phyloP scores from a whole-genome alignment of 2,888 invertebrate species.

The Villa cingulata region DNA sequence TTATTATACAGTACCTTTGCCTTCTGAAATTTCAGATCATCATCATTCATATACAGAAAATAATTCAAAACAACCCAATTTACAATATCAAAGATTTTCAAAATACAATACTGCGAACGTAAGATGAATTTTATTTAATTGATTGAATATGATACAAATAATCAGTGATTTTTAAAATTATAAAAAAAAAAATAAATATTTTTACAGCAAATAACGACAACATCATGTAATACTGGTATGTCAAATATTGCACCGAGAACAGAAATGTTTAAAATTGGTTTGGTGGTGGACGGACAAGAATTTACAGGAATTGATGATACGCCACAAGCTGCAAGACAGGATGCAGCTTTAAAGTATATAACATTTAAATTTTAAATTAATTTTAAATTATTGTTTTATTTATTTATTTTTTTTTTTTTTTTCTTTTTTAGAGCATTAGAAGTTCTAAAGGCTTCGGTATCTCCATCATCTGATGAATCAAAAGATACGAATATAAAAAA shows the following conservation, averaged over 20 bases:
- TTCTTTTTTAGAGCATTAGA: conserved; percentile 38
- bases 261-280: conserved; percentile 51
- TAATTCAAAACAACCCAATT: neutral
- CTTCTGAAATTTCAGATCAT: neutral
- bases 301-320: conserved; percentile 81
- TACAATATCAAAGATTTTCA: too few relatives aligned
- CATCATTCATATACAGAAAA: neutral
- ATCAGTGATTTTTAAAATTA: too few relatives aligned
- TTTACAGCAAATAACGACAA: too few relatives aligned
- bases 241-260: too few relatives aligned
- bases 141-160: neutral
- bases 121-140: neutral
- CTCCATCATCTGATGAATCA: conserved; percentile 3
- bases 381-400: too few relatives aligned
- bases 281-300: conserved; percentile 72
- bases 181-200: too few relatives aligned
- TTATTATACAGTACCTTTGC: conserved; percentile 27
- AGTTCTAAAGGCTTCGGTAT: conserved; percentile 28
- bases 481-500: conserved; percentile 16
- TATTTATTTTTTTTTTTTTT: too few relatives aligned
- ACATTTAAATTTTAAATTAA: too few relatives aligned
- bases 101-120: too few relatives aligned
- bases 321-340: conserved; percentile 81
- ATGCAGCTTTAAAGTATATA: too few relatives aligned
- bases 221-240: too few relatives aligned